Base-by-base conservation (phyloP, 1,140 invertebrate genomes). In the Drosophila prosaltans region DNA sequence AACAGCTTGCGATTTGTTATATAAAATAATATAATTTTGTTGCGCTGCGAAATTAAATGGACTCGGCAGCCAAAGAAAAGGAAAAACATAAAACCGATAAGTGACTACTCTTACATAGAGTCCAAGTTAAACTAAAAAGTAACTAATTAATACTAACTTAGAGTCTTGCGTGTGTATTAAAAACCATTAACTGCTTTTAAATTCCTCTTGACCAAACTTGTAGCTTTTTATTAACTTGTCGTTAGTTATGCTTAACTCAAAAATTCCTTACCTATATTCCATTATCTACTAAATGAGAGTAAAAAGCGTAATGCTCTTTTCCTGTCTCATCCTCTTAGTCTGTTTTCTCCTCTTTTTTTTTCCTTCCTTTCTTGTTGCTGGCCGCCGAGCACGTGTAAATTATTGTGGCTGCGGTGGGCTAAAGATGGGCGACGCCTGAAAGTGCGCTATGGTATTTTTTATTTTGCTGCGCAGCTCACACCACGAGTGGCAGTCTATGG, bases 351-450 rank as follows among this genome's bases (percentile, higher is more conserved):
- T 36, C 41, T 10, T 45, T 11, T 6, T 26, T 2, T 8, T 1
- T 1, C 16, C 5, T n/a, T 26, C 26, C 24, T 8, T 39, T 54
- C 62, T 60, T 48, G 51, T 57, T 57, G 57, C 45, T 51, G 45
- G 41, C 54, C 69, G 72, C 45, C 55, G 61, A 60, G 79, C 83
- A 82, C 69, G 76, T 86, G 83, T 88, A 86, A 88, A 80, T 80
- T 79, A 79, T 82, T 88, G 76, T 80, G 80, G 79, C 28, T 71
- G 68, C 43, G 65, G 45, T 75, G 41, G 36, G 81, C 40, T 65
- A 48, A 62, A 63, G 61, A 65, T 75, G 82, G 58, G 68, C 67
- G 74, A 68, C 32, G 82, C 65, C 72, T 62, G 58, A 69, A 76
- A 78, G 74, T 79, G 67, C 67, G 72, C 69, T 61, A 61, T 48